Evolutionary conservation across 92 coral and sea anemone species (phyloP).

Genomic region (Palythoa grandis): DNA sequence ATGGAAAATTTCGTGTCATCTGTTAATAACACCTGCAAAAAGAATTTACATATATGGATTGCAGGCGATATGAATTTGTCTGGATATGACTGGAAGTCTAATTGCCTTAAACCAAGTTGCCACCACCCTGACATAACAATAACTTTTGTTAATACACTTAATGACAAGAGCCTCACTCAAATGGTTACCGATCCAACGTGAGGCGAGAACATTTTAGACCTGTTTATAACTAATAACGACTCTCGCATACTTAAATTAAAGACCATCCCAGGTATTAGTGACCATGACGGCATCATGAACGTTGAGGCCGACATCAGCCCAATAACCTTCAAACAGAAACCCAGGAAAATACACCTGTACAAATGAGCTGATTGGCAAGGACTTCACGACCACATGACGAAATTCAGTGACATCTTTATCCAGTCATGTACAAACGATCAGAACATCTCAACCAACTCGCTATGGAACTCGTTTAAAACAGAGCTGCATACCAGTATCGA

Average conservation of each 20-base stretch:
- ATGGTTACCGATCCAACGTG: slow-evolving; percentile 47
- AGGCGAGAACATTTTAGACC: neutral
- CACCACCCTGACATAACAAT: slow-evolving; percentile 42
- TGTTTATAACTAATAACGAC: neutral
- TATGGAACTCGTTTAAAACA: slow-evolving; percentile 9
- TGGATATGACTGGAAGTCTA: slow-evolving; percentile 26
- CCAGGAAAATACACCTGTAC: neutral
- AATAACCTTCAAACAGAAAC: slow-evolving; percentile 4
- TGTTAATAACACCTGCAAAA: slow-evolving; percentile 25
- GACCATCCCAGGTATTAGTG: neutral
- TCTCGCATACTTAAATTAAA: neutral
- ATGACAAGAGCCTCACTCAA: slow-evolving; percentile 43
- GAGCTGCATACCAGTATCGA: neutral
- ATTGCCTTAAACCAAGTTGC: slow-evolving; percentile 23
- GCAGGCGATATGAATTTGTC: slow-evolving; percentile 38
- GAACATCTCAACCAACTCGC: neutral
- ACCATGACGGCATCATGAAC: neutral
- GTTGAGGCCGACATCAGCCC: slow-evolving; percentile 12
- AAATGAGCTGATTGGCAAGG: slow-evolving; percentile 24
- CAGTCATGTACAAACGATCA: neutral
- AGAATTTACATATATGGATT: slow-evolving; percentile 16
- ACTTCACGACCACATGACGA: neutral
- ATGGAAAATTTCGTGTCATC: slow-evolving; percentile 37
- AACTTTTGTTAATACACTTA: slow-evolving; percentile 27
- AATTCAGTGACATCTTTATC: slow-evolving; percentile 1